Evolutionary conservation across 2,888 invertebrate species (phyloP).

Genomic region (Phanerotoma sp.): DNA sequence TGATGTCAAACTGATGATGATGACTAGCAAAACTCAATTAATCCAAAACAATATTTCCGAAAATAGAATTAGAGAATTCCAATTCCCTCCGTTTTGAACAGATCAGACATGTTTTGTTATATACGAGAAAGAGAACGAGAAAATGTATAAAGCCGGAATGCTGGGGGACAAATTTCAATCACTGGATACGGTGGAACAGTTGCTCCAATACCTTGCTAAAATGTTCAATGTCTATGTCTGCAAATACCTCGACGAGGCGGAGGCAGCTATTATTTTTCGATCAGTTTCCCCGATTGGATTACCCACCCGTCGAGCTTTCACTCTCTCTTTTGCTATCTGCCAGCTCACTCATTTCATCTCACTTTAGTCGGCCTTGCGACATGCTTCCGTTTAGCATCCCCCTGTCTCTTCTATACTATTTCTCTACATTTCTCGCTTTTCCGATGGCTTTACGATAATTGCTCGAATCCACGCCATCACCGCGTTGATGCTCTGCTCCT

Average conservation of each 20-base stretch:
- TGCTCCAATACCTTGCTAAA: slow-evolving; percentile 2
- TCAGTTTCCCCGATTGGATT: slow-evolving; percentile 57
- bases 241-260: slow-evolving; percentile 29
- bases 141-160: slow-evolving; percentile 10
- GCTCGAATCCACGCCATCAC: slow-evolving; percentile 7
- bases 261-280: slow-evolving; percentile 55
- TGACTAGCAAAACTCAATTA: no score
- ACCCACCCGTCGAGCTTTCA: slow-evolving; percentile 36
- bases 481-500: neutral
- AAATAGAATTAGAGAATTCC: neutral
- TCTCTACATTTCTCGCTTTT: slow-evolving; percentile 10
- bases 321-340: slow-evolving; percentile 20
- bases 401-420: neutral
- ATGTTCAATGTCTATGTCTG: slow-evolving; percentile 2
- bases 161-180: slow-evolving; percentile 47
- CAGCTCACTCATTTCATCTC: neutral
- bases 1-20: no score
- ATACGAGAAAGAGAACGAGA: slow-evolving; percentile 21
- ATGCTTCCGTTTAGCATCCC: neutral
- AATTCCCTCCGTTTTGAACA: slow-evolving; percentile 5
- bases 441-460: slow-evolving; percentile 8
- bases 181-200: slow-evolving; percentile 27
- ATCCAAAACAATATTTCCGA: no score
- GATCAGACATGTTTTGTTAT: slow-evolving; percentile 3
- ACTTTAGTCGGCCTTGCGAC: neutral